Conservation (phyloP, 2,113 vertebrate species). For the Tauraco erythrolophus region DNA sequence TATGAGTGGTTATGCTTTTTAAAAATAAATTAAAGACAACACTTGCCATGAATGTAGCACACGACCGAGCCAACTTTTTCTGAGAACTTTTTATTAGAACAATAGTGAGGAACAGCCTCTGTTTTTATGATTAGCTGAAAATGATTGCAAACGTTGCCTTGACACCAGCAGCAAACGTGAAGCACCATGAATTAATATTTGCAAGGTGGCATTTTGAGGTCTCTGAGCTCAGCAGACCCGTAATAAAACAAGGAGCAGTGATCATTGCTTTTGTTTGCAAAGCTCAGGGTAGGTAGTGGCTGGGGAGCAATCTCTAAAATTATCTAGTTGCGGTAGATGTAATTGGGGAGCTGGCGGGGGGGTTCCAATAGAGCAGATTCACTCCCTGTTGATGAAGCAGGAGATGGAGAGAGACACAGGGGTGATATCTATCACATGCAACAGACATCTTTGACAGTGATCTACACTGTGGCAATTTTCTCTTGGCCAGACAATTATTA, state of each 20-base stretch:
- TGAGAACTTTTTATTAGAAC: neutral
- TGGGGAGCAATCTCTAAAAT: conserved; percentile 35
- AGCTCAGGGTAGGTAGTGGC: neutral
- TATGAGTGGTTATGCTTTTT: neutral
- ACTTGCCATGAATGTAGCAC: neutral
- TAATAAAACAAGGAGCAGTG: neutral
- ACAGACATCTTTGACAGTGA: conserved; percentile 34
- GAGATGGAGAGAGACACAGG: neutral
- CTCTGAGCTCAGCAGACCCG: conserved; percentile 22
- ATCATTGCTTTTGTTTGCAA: conserved; percentile 46
- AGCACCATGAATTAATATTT: conserved; percentile 51
- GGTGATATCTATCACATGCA: conserved; percentile 4
- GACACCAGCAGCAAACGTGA: neutral
- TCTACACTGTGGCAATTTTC: neutral
- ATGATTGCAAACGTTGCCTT: neutral
- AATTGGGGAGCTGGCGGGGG: neutral
- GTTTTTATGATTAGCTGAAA: conserved; percentile 35
- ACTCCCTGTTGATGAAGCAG: neutral
- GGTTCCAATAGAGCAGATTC: neutral
- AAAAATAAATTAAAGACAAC: conserved; percentile 18
- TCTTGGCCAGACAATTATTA: neutral
- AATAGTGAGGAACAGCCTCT: conserved; percentile 1
- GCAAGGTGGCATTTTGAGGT: conserved; percentile 38
- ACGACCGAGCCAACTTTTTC: neutral
- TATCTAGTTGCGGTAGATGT: neutral